A percentile compares a stretch with the other conserved stretches of the same genome.
These are phyloP conservation scores for Tachypleus tridentatus DNA, from an alignment of 1,140 invertebrate species.

Conservation along the genomic window DNA sequence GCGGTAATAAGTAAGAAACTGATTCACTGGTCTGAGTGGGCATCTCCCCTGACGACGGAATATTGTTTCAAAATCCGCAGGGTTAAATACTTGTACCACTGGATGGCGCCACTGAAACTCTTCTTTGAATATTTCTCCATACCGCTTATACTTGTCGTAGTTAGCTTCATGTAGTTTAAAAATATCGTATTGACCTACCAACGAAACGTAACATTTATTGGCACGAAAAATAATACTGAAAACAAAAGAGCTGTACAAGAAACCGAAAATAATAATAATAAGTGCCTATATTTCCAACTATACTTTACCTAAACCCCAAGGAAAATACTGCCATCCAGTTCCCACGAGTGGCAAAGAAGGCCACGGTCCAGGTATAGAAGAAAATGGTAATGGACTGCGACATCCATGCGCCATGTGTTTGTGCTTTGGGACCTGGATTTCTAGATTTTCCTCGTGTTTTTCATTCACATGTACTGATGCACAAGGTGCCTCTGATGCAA, in stretches of 20 bases:
- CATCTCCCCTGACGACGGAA: slow-evolving; percentile 27
- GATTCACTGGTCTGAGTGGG: slow-evolving; percentile 22
- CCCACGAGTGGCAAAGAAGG: slow-evolving; percentile 56
- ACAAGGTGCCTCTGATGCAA: too few species aligned
- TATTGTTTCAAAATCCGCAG: slow-evolving; percentile 34
- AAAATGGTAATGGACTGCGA: not conserved
- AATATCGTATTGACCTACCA: slow-evolving; percentile 51
- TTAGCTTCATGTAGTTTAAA: slow-evolving; percentile 66
- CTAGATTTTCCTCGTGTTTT: too few species aligned
- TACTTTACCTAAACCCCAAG: slow-evolving; percentile 9
- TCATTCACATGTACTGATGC: too few species aligned
- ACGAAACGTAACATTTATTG: not conserved
- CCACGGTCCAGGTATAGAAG: slow-evolving; percentile 54
- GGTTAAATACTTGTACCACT: slow-evolving; percentile 38
- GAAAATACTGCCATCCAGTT: slow-evolving; percentile 61
- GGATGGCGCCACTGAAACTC: slow-evolving; percentile 25
- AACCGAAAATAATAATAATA: slow-evolving; percentile 6
- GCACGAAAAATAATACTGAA: not conserved
- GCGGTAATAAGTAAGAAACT: slow-evolving; percentile 24
- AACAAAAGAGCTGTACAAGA: slow-evolving; percentile 17
- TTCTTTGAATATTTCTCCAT: slow-evolving; percentile 29
- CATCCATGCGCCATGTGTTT: too few species aligned
- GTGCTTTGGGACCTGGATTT: too few species aligned
- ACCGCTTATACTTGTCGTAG: slow-evolving; percentile 48
- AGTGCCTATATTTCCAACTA: not conserved